Base-by-base conservation (phyloP, 2,797 vertebrate species). In the Catamblyrhynchus diadema region DNA sequence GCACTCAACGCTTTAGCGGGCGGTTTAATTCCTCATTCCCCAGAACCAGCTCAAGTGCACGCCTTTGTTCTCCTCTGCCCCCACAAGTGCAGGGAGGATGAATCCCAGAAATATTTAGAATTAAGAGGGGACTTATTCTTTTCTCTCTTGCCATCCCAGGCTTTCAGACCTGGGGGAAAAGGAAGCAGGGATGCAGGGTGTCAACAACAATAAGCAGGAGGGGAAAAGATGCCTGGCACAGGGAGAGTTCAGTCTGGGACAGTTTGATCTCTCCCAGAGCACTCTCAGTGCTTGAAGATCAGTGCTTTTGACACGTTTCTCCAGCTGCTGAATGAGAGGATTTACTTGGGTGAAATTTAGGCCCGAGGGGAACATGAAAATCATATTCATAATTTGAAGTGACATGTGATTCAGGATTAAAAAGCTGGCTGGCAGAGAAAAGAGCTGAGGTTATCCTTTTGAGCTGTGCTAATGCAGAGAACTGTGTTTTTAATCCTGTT, bases 321-420 rank as follows among this genome's bases (percentile, higher is more conserved):
- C 95, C 51, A 65, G 97, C 97, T 98, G 97, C 97, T 95, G 92
- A 97, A 97, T 96, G 95, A 97, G 96, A 98, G 95, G 97, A 98
- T 98, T 98, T 98, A 96, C 97, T 96, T 95, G 94, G 97, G 96
- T 97, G 96, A 98, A 98, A 98, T 98, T 97, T 97, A 93, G 96
- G 97, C 97, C 97, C 45, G 87, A 97, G 97, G 96, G 97, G 95
- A 96, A 98, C 95, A 97, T 90, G 92, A 98, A 97, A 97, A 97
- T 98, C 97, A 97, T 97, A 97, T 96, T 97, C 94, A 97, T 97
- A 97, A 98, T 98, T 98, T 97, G 97, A 98, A 98, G 97, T 98
- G 98, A 98, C 98, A 97, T 97, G 95, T 97, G 98, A 98, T 98
- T 97, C 96, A 57, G 97, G 97, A 98, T 98, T 98, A 97, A 97